Percentiles rank a stretch among this genome's conserved stretches.
Conservation (phyloP, 2,888 invertebrate genomes). For the Tinea semifulvella region DNA sequence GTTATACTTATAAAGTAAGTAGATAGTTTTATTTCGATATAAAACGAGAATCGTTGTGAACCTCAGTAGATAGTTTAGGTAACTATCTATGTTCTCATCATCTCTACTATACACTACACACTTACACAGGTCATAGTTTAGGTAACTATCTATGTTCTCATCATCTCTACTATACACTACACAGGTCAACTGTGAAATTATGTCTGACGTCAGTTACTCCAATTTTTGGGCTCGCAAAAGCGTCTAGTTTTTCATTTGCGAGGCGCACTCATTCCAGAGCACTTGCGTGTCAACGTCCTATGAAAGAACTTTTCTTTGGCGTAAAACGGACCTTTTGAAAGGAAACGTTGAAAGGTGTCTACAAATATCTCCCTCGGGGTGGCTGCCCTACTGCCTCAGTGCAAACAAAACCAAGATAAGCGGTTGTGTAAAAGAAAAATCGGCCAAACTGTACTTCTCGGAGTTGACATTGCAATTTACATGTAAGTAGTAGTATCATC, state of each 20-base stretch:
- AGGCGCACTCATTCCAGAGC: slow-evolving; percentile 35
- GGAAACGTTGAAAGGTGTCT: slow-evolving; percentile 66
- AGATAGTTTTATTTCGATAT: too few species aligned
- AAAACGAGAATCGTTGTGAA: too few species aligned
- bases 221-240: too few species aligned
- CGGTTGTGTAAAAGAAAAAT: slow-evolving; percentile 8
- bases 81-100: too few species aligned
- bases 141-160: too few species aligned
- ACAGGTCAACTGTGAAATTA: too few species aligned
- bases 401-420: slow-evolving; percentile 36
- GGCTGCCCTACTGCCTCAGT: slow-evolving; percentile 55
- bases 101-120: too few species aligned
- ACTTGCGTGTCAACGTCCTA: slow-evolving; percentile 66
- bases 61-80: too few species aligned
- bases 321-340: slow-evolving; percentile 66
- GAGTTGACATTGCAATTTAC: slow-evolving; percentile 1
- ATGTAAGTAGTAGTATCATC: neutral
- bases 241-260: slow-evolving; percentile 6
- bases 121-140: too few species aligned
- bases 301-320: slow-evolving; percentile 65
- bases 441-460: slow-evolving; percentile 1
- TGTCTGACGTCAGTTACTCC: too few species aligned
- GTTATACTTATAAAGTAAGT: too few species aligned
- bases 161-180: too few species aligned
- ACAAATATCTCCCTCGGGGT: slow-evolving; percentile 64